These are phyloP conservation scores for Sebastiscus tertius DNA, from an alignment of 2,797 vertebrate species.

Conservation along the genomic window DNA sequence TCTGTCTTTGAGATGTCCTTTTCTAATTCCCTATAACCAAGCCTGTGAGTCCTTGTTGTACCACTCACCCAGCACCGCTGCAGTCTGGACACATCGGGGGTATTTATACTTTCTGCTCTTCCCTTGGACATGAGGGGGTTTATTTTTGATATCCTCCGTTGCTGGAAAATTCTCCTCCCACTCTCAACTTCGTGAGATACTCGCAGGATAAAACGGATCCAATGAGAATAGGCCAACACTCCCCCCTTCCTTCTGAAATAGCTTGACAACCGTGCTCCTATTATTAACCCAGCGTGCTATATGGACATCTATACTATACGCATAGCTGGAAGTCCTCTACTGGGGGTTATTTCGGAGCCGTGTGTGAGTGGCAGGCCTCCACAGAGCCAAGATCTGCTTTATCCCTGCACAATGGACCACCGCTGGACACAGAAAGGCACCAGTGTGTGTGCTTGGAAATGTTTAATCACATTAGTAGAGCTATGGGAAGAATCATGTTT, in stretches of 20 bases:
- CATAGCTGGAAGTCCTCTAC: conserved; percentile 66
- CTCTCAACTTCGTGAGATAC: conserved; percentile 83
- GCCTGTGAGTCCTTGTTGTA: conserved; percentile 38
- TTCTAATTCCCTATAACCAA: conserved; percentile 15
- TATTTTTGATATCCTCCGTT: conserved; percentile 91
- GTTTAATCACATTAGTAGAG: conserved; percentile 1
- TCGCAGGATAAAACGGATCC: conserved; percentile 84
- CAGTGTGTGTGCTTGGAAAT: neutral
- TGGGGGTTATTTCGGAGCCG: conserved; percentile 61
- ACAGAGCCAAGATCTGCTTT: conserved; percentile 22
- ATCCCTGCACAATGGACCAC: conserved; percentile 42
- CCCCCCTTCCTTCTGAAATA: conserved; percentile 75
- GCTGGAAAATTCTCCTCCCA: conserved; percentile 92
- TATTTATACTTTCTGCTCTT: conserved; percentile 94
- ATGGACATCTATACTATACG: conserved; percentile 52
- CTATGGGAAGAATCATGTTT: neutral
- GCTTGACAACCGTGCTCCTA: conserved; percentile 71
- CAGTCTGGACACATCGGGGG: conserved; percentile 79
- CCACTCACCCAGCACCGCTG: conserved; percentile 69
- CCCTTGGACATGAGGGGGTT: conserved; percentile 91
- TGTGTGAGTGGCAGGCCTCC: conserved; percentile 55
- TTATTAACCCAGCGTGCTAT: conserved; percentile 76
- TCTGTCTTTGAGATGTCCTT: conserved; percentile 14
- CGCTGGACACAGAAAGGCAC: neutral
- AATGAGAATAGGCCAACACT: conserved; percentile 85